Base-by-base conservation (phyloP, 1,140 invertebrate genomes). In the Amyelois transitella region DNA sequence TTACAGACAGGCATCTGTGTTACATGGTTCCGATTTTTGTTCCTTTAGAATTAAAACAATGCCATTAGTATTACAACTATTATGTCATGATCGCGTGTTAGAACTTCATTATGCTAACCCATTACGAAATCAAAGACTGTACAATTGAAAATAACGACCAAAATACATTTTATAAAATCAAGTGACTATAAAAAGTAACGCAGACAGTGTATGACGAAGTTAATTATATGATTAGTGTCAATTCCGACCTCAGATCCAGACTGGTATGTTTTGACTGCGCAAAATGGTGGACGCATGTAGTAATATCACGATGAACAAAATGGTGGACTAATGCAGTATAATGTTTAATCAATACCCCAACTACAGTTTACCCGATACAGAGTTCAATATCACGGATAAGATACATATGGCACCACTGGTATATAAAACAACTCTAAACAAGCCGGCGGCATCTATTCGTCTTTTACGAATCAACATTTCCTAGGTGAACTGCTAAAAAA, bases 291-390 rank as follows among this genome's bases (percentile, higher is more conserved):
- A 74, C 75, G 72, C 64, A 67, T 77, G 65, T 69, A 52, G 60
- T 65, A 60, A 61, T 69, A 66, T 58, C 63, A 53, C 64, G 64
- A 60, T 38, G 66, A 60, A 74, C 82, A 86, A 85, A 82, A 85
- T 86, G 82, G 80, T 79, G 74, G 81, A 81, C 77, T 73, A 68
- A 75, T 77, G 70, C 74, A 73, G 71, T 75, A 75, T 56, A 51
- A 77, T 77, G 72, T 77, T 77, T 63, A 79, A 85, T 80, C 81
- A 73, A 85, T 79, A 77, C 60, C 64, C 66, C 67, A 3, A 38
- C 32, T 24, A 24, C 6, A 38, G 32, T 14, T 14, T 14, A 38
- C 32, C n/a, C 71, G 64, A 66, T 38, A 25, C 19, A 53, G 55
- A 28, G 22, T 51, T 19, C 45, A 64, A n/a, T 38, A 38, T n/a